phyloP scores from a whole-genome alignment of 2,797 vertebrate genomes.

The Strix occidentalis region DNA sequence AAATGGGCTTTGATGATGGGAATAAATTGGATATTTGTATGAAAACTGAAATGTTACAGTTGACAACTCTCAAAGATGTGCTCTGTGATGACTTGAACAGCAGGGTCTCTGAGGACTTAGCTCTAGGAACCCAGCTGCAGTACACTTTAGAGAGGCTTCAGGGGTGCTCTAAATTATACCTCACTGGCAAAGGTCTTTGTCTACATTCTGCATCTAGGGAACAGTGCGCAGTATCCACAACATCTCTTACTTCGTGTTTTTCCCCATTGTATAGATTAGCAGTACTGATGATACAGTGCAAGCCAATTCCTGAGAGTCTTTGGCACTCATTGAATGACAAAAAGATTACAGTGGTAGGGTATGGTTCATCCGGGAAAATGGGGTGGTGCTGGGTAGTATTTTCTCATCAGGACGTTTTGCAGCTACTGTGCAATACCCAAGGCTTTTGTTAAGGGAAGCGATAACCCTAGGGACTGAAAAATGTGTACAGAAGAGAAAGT shows the following conservation, averaged over 20 bases:
- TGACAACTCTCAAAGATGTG: not conserved
- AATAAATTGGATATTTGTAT: not conserved
- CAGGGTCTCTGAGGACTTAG: not conserved
- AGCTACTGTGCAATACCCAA: fast-evolving
- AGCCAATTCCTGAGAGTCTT: not conserved
- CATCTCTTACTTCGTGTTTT: not conserved
- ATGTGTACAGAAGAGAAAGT: not conserved
- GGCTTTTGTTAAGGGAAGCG: not conserved
- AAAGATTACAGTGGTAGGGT: not conserved
- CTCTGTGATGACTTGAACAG: fast-evolving
- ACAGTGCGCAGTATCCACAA: not conserved
- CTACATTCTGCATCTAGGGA: not conserved
- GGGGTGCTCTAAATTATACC: not conserved
- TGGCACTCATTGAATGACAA: too few species aligned
- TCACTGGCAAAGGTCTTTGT: not conserved
- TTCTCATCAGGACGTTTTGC: not conserved
- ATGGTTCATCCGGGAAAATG: not conserved
- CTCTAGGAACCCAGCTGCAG: not conserved
- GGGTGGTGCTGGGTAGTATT: not conserved
- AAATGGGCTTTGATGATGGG: not conserved
- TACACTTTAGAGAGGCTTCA: not conserved
- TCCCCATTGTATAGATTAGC: not conserved
- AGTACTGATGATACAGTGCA: not conserved
- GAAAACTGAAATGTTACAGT: not conserved
- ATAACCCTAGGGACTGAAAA: not conserved